Conservation (phyloP, 2,113 vertebrate species). For the Gyps fulvus region DNA sequence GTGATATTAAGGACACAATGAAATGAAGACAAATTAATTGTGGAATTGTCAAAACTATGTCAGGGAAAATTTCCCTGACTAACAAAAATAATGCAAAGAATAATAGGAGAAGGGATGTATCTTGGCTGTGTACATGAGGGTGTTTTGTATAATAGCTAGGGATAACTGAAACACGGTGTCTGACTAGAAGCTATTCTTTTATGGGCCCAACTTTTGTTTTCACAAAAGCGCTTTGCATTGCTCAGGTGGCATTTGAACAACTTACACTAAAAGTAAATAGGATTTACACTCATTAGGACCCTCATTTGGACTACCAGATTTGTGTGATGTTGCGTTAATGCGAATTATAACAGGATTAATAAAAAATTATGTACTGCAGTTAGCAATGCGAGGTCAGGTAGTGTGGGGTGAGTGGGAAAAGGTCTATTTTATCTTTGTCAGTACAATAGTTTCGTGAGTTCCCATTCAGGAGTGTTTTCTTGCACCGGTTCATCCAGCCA, state of each 20-base stretch:
- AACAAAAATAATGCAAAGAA: neutral
- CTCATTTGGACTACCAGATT: neutral
- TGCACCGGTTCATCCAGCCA: neutral
- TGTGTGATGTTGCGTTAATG: neutral
- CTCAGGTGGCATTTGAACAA: neutral
- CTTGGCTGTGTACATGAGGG: neutral
- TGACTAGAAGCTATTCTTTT: neutral
- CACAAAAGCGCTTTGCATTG: neutral
- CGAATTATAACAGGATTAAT: neutral
- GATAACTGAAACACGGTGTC: neutral
- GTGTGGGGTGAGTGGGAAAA: neutral
- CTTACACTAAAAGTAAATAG: neutral
- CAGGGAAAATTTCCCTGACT: neutral
- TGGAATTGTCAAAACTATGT: neutral
- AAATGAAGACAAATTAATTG: conserved; percentile 54
- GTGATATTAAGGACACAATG: conserved; percentile 18
- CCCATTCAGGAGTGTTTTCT: rapidly evolving
- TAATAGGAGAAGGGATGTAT: neutral
- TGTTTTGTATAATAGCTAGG: neutral
- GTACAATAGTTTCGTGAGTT: neutral
- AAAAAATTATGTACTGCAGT: neutral
- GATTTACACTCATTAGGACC: neutral
- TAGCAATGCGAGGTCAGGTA: neutral
- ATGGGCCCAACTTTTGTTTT: neutral
- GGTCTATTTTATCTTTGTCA: neutral